Conservation (phyloP, 92 coral and sea anemone species). For the Pocillopora grandis region DNA sequence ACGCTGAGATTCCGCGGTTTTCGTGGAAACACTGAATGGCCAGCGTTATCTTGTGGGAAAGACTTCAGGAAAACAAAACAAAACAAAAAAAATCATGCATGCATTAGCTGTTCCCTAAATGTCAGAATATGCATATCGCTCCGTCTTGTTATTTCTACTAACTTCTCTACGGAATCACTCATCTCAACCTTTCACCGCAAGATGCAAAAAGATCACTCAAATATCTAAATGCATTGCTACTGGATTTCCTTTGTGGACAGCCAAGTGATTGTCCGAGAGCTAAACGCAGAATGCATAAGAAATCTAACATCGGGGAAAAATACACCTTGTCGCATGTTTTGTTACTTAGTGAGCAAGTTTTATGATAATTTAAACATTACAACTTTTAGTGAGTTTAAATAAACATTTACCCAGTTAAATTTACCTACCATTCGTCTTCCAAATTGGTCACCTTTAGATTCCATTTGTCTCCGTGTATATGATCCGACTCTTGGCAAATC, state of each 20-base stretch:
- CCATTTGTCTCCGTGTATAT: slow-evolving; percentile 2
- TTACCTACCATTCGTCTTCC: slow-evolving; percentile 35
- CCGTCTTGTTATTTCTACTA: not conserved
- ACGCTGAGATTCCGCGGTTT: not conserved
- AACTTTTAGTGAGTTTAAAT: not conserved
- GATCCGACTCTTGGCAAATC: not conserved
- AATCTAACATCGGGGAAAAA: not conserved
- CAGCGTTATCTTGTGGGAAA: slow-evolving; percentile 33
- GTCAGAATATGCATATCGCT: not conserved
- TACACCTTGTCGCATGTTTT: too few species aligned
- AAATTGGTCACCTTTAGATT: slow-evolving; percentile 1
- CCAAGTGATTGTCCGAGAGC: not conserved
- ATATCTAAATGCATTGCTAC: not conserved
- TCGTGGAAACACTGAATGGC: slow-evolving; percentile 15
- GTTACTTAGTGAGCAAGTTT: not conserved
- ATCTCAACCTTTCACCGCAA: not conserved
- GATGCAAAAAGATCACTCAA: not conserved
- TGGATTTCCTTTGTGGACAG: slow-evolving; percentile 1
- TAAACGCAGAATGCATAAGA: slow-evolving; percentile 13
- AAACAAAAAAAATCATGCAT: not conserved
- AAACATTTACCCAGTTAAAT: slow-evolving; percentile 1
- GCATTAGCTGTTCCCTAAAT: not conserved
- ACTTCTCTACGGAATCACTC: not conserved
- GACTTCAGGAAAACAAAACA: not conserved
- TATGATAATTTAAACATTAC: not conserved